Conservation (phyloP, 2,113 vertebrate species). For the Poecile atricapillus region DNA sequence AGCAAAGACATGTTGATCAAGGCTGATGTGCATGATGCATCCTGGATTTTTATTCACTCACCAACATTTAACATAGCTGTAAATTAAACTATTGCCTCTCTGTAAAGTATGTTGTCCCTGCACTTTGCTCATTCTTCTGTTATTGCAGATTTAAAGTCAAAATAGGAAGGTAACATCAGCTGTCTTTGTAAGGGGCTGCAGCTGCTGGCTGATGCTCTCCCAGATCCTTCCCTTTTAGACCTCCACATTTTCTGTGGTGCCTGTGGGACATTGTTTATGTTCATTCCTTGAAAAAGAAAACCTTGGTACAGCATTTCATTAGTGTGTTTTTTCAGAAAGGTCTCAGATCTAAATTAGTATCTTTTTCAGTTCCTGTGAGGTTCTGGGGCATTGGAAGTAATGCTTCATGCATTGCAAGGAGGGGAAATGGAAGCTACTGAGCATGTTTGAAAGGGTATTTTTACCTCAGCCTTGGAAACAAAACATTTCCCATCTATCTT, state of each 20-base stretch:
- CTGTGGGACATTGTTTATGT: background rate
- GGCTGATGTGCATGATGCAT: background rate
- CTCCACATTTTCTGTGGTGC: background rate
- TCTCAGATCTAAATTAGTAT: background rate
- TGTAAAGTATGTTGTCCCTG: background rate
- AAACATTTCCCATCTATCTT: background rate
- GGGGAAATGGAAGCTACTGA: background rate
- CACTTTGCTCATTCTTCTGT: background rate
- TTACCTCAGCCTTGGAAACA: background rate
- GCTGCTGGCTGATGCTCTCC: background rate
- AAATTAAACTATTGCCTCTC: background rate
- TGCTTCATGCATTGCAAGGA: background rate
- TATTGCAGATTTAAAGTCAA: background rate
- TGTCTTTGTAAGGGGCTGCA: background rate
- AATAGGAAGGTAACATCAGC: background rate
- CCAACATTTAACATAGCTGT: background rate
- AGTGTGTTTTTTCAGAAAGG: fast-evolving
- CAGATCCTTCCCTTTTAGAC: background rate
- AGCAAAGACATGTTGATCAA: background rate
- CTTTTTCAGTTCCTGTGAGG: background rate
- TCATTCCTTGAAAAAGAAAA: background rate
- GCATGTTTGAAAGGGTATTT: background rate
- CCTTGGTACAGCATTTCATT: background rate
- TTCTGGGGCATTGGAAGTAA: background rate
- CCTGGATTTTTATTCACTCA: background rate